These are phyloP conservation scores for Galago senegalensis DNA, from an alignment of 2,797 vertebrate species.

Conservation along the genomic window DNA sequence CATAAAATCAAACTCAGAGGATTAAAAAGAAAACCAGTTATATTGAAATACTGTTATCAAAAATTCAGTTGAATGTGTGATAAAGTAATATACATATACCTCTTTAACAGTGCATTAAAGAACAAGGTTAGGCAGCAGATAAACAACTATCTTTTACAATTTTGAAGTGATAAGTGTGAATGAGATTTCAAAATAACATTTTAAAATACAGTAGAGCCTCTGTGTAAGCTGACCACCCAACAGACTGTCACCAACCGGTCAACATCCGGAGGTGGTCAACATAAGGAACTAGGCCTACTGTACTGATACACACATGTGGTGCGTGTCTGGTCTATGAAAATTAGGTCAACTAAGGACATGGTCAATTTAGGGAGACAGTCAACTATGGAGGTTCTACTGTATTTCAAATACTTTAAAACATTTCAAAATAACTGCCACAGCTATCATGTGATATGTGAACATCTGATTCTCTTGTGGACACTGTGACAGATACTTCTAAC, in stretches of 20 bases:
- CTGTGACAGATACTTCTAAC: neutral
- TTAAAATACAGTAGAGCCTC: neutral
- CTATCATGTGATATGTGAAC: neutral
- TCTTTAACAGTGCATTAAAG: neutral
- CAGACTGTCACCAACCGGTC: too few relatives aligned
- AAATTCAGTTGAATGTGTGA: neutral
- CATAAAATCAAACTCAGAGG: neutral
- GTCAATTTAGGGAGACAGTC: too few relatives aligned
- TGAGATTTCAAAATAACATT: neutral
- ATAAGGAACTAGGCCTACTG: too few relatives aligned
- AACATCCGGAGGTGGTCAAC: too few relatives aligned
- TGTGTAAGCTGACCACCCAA: too few relatives aligned
- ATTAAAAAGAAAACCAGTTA: neutral
- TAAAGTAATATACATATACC: neutral
- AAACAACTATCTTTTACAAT: neutral
- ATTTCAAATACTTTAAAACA: neutral
- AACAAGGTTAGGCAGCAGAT: neutral
- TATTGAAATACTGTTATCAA: neutral
- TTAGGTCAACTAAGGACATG: too few relatives aligned
- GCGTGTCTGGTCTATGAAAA: too few relatives aligned
- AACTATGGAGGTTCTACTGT: too few relatives aligned
- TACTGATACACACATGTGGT: too few relatives aligned
- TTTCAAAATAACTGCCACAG: neutral
- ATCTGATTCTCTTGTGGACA: neutral
- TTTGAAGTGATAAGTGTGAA: constrained; percentile 1